Base-by-base conservation (phyloP, 2,113 vertebrate genomes). In the Phyllopteryx taeniolatus region DNA sequence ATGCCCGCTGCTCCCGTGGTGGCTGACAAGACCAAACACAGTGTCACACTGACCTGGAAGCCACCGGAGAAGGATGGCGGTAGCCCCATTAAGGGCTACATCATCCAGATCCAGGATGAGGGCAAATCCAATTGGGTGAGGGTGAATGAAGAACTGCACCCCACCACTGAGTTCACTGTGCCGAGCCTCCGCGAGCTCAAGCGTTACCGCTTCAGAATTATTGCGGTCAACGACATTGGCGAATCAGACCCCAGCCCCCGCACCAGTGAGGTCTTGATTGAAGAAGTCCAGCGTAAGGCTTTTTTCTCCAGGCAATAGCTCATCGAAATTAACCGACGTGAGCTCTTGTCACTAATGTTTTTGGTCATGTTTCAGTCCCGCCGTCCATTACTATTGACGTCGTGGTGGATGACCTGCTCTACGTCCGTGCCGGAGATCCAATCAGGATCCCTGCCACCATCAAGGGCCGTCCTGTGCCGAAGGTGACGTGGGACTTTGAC, bases 1-100 rank as follows among this genome's bases (percentile, higher is more conserved):
- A 94, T 96, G 89, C 98, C 98, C 27, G 96, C 95, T 63, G 94
- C 95, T 77, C 96, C 96, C 75, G 93, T 92, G 49, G 83, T 99
- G 70, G 94, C 91, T 82, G 98, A 98, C 80, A 99, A 95, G 93
- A 99, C 95, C 0, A 99, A 96, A 69, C 89, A 94, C 85, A 96
- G 90, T n/a, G 94, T 99, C 77, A 94, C 93, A 0, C 92, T 99
- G 59, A 82, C 88, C 9, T 99, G 98, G 98, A 94, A 93, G 68
- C 93, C 95, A 73, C 98, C 98, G 80, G 94, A 93, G 83, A 94
- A 93, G 66, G 98, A 99, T 56, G 98, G 98, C 43, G 96, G 96
- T 43, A 97, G 96, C 79, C 98, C 98, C 71, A 94, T 99, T 81
- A 98, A 98, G 90, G 98, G 98, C 47, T 99, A 99, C 85, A 95